A percentile compares a stretch with the other conserved stretches of the same genome.
These are phyloP conservation scores for Apolygus lucorum DNA, from an alignment of 1,140 invertebrate species.

Conservation along the genomic window DNA sequence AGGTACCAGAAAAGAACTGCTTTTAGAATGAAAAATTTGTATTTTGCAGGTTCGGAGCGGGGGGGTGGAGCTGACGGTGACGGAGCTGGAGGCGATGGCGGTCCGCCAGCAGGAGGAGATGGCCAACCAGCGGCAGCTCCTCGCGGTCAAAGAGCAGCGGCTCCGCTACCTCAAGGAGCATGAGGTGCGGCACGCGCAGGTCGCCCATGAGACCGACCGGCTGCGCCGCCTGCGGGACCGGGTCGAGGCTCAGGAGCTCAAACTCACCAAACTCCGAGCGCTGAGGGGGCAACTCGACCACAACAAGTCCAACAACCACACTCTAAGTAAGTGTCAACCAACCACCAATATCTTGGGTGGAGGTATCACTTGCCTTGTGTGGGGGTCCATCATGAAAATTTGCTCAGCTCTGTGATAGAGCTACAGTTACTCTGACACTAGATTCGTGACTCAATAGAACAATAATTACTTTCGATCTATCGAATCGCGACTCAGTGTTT, in stretches of 20 bases:
- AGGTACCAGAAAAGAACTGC: too few species aligned
- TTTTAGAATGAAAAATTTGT: too few species aligned
- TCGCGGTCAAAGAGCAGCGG: slow-evolving; percentile 85
- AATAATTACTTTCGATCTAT: too few species aligned
- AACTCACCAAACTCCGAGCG: slow-evolving; percentile 78
- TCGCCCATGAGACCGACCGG: slow-evolving; percentile 79
- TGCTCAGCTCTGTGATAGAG: too few species aligned
- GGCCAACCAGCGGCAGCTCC: slow-evolving; percentile 80
- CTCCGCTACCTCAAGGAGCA: slow-evolving; percentile 89
- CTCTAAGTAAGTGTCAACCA: slow-evolving; percentile 91
- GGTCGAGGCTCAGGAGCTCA: slow-evolving; percentile 88
- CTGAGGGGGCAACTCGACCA: slow-evolving; percentile 86
- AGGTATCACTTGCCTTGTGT: too few species aligned
- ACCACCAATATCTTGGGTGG: too few species aligned
- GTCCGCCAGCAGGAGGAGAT: slow-evolving; percentile 92
- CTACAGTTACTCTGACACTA: too few species aligned
- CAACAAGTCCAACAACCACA: slow-evolving; percentile 80
- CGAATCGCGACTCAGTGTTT: too few species aligned
- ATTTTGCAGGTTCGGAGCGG: slow-evolving; percentile 31
- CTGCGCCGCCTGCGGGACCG: slow-evolving; percentile 77
- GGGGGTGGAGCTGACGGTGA: slow-evolving; percentile 65
- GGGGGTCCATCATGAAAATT: too few species aligned
- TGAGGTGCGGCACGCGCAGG: slow-evolving; percentile 71
- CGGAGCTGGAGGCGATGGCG: slow-evolving; percentile 92
- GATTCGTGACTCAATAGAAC: too few species aligned